These are phyloP conservation scores for Zaprionus inermis DNA, from an alignment of 1,140 invertebrate species.

Conservation along the genomic window DNA sequence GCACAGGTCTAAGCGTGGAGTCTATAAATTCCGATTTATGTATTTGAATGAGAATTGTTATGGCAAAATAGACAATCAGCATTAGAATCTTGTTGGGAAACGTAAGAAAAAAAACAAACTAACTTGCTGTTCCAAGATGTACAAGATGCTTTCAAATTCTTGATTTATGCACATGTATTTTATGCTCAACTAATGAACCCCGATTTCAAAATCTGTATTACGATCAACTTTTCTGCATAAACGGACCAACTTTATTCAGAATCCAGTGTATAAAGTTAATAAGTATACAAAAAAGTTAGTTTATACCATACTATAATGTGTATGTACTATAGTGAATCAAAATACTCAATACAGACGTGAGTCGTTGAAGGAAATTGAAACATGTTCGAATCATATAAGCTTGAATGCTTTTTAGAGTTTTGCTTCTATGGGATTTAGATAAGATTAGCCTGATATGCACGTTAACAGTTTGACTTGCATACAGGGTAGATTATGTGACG, in stretches of 20 bases:
- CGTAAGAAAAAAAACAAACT: slow-evolving; percentile 34
- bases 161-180: background rate
- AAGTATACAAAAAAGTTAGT: slow-evolving; percentile 11
- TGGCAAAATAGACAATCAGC: slow-evolving; percentile 62
- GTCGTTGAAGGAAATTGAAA: slow-evolving; percentile 73
- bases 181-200: background rate
- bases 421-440: slow-evolving; percentile 2
- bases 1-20: slow-evolving; percentile 93
- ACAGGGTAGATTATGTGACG: slow-evolving; percentile 20
- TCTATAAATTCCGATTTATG: slow-evolving; percentile 87
- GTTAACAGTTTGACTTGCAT: background rate
- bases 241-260: slow-evolving; percentile 19
- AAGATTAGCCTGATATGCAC: slow-evolving; percentile 12
- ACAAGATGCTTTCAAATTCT: slow-evolving; percentile 2
- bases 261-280: slow-evolving; percentile 10
- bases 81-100: slow-evolving; percentile 34
- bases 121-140: slow-evolving; percentile 63
- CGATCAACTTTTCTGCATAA: background rate
- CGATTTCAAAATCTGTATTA: background rate
- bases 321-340: slow-evolving; percentile 26
- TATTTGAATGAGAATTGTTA: slow-evolving; percentile 68
- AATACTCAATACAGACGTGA: slow-evolving; percentile 16
- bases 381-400: slow-evolving; percentile 69
- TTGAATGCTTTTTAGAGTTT: slow-evolving; percentile 31
- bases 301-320: slow-evolving; percentile 1